A percentile compares a stretch with the other conserved stretches of the same genome.
These are phyloP conservation scores for Hypselothyrea guttata DNA, from an alignment of 2,888 invertebrate species.

Conservation along the genomic window DNA sequence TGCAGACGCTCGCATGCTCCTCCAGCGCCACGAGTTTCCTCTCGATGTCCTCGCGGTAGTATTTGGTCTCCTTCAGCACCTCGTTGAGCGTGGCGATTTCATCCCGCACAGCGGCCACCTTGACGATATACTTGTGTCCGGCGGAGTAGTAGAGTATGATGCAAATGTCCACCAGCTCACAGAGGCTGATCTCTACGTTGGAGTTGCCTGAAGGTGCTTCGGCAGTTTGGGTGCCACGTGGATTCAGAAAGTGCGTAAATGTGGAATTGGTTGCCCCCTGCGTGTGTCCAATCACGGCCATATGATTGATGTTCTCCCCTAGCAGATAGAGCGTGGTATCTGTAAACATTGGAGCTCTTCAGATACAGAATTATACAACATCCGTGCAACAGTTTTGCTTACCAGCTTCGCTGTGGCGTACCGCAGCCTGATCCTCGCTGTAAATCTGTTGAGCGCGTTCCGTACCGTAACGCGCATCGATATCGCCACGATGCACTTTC, in stretches of 20 bases:
- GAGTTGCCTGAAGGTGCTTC: slow-evolving; percentile 72
- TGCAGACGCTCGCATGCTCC: slow-evolving; percentile 73
- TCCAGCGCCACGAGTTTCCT: slow-evolving; percentile 75
- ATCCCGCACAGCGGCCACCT: slow-evolving; percentile 81
- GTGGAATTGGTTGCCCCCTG: slow-evolving; percentile 64
- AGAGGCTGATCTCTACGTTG: slow-evolving; percentile 69
- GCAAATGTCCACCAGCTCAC: slow-evolving; percentile 80
- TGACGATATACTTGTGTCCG: slow-evolving; percentile 82
- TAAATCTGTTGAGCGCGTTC: slow-evolving; percentile 70
- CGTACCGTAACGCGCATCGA: slow-evolving; percentile 75
- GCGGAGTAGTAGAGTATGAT: slow-evolving; percentile 81
- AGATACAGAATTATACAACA: background rate
- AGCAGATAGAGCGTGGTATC: slow-evolving; percentile 78
- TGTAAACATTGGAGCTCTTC: slow-evolving; percentile 24
- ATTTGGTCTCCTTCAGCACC: slow-evolving; percentile 80
- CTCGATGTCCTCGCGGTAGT: slow-evolving; percentile 79
- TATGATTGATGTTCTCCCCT: slow-evolving; percentile 77
- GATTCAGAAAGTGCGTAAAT: slow-evolving; percentile 73
- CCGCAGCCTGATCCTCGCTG: slow-evolving; percentile 69
- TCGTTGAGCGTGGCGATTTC: slow-evolving; percentile 81
- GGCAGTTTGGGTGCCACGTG: slow-evolving; percentile 45
- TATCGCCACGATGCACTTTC: slow-evolving; percentile 79
- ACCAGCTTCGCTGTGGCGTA: slow-evolving; percentile 73
- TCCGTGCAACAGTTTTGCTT: slow-evolving; percentile 22
- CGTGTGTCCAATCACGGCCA: slow-evolving; percentile 75